Base-by-base conservation (phyloP, 2,113 vertebrate species). In the Sclerurus mexicanus region DNA sequence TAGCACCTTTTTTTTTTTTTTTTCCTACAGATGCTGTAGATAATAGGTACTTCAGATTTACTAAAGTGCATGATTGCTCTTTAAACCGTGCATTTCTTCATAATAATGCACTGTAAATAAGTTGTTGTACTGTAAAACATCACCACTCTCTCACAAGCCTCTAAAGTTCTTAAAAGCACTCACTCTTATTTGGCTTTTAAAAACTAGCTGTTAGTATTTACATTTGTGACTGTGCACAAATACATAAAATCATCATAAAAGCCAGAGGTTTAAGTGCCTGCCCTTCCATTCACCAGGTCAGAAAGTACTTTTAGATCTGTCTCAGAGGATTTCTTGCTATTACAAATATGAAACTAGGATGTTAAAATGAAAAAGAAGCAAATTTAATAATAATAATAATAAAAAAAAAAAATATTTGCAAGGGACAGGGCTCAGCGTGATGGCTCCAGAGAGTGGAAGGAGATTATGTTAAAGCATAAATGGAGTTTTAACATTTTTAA, bases 401-500 rank as follows among this genome's bases (percentile, higher is more conserved):
- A 96, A 96, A 13, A 55, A 33, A 8, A 47, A 47, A 78, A 98
- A 94, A 97, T 97, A 95, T 97, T 97, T 95, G 95, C 96, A 96
- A 97, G 98, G 98, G 98, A 98, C 97, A 97, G 96, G 95, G 80
- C 97, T 96, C 97, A 97, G 97, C 97, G 97, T 98, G 98, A 98
- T 99, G 98, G 98, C 97, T 96, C 94, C 97, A 91, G 97, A 97
- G 97, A 98, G 98, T 97, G 97, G 98, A 99, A 99, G 97, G 97
- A 99, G 99, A 99, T 99, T 99, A 99, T 98, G 97, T 98, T 98
- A 98, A 98, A 98, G 98, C 98, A 98, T 98, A 99, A 99, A 99
- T 98, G 98, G 98, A 98, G 98, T 97, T 99, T 99, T 99, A 98
- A 98, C 98, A 98, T 99, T 99, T 98, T 98, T 98, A 99, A 99